Evolutionary conservation across 1,140 invertebrate genomes (phyloP), one percentile per base, ranked within the genome.

Genomic region (Asbolus verrucosus): DNA sequence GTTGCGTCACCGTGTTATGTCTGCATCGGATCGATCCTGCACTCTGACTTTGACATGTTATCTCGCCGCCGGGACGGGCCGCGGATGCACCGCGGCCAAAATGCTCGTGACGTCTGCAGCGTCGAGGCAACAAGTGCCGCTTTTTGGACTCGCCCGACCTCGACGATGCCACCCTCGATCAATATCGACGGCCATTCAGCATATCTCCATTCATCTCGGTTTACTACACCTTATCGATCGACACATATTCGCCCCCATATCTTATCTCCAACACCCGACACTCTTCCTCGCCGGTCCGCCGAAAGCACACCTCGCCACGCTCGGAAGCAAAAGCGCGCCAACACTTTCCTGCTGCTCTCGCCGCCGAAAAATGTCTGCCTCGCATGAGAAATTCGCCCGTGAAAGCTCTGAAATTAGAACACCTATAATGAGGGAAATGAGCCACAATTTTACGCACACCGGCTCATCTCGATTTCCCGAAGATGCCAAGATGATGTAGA

Each of bases 1-100:
- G 18, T 76, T 75, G 71, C 75, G 73, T 75, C 73, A 73, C 70
- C 14, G 30, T 75, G 73, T 75, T 75, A 71, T 72, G 75, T 72
- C 75, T 74, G 63, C 70, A 54, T 46, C 39, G 67, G 67, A 72
- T 72, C 70, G 39, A 75, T 70, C 68, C 16, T 61, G 46, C 36
- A 24, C 65, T 6, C n/a, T 13, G 31, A 18, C 36, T 27, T 18
- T 46, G 13, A 30, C 33, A 73, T 70, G 70, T 70, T 67, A 65
- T 70, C 21, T 73, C 65, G 63, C 67, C 61, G n/a, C 16, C 1
- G 18, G n/a, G 13, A 41, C 11, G n/a, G 9, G 4, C 4, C 27
- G 27, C 4, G 4, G 9, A 4, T 8, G 27, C 4, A 30, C 24
- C 24, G 8, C 24, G 3, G 8, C 24, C 24, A 27, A 4, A 27